Evolutionary conservation across 1,140 invertebrate genomes (phyloP).

Genomic region (Bombus balteatus): DNA sequence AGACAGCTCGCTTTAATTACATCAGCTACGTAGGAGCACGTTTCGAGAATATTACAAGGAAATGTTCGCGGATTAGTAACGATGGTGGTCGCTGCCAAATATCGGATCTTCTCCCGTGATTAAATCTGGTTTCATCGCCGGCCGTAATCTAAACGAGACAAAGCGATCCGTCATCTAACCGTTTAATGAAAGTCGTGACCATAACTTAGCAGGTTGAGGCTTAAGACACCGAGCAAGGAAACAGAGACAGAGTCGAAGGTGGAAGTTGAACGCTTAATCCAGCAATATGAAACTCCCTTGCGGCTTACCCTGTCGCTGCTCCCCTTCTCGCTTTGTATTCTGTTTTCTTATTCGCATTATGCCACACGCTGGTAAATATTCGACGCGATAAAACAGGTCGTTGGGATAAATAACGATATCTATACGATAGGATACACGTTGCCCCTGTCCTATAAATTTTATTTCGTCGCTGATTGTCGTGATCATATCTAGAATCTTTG

Average conservation of each 20-base stretch:
- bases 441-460: too few species aligned
- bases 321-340: constrained; percentile 53
- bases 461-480: background rate
- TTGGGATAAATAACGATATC: background rate
- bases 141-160: constrained; percentile 64
- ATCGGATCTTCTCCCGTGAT: constrained; percentile 15
- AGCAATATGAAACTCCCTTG: constrained; percentile 74
- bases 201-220: constrained; percentile 67
- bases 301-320: constrained; percentile 61
- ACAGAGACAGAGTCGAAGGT: constrained; percentile 53
- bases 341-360: constrained; percentile 29
- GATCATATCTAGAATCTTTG: background rate
- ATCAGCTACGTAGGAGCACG: background rate
- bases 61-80: background rate
- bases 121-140: constrained; percentile 56
- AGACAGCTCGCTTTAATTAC: background rate
- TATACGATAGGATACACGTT: too few species aligned
- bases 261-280: constrained; percentile 69
- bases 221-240: constrained; percentile 65
- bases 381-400: background rate
- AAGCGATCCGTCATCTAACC: constrained; percentile 74
- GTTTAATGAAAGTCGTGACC: constrained; percentile 76
- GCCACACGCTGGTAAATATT: constrained; percentile 9
- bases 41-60: background rate
- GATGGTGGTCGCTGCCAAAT: background rate